phyloP scores from a whole-genome alignment of 2,797 vertebrate species.

The Centropyge bicolor region DNA sequence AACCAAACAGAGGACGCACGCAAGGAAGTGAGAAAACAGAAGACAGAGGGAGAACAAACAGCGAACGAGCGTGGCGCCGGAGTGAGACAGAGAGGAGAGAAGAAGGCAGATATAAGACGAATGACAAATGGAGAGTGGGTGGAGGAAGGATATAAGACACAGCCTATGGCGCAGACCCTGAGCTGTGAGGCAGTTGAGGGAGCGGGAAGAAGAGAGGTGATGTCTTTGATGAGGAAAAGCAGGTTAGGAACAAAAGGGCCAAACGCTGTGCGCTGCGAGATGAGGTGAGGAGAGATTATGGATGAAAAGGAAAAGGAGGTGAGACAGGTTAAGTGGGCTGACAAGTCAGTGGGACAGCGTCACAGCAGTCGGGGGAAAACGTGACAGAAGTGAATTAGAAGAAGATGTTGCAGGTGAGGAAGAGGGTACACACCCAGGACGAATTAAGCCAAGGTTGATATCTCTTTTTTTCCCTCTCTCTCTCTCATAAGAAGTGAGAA shows the following conservation, averaged over 20 bases:
- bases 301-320: conserved; percentile 48
- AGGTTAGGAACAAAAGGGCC: conserved; percentile 42
- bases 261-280: conserved; percentile 4
- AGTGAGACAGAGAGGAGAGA: conserved; percentile 23
- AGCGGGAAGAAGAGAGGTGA: conserved; percentile 18
- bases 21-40: conserved; percentile 26
- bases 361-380: not conserved
- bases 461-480: not conserved
- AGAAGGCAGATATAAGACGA: conserved; percentile 18
- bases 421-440: conserved; percentile 23
- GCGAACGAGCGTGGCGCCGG: not conserved
- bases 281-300: conserved; percentile 44
- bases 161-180: conserved; percentile 36
- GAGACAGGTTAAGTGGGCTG: conserved; percentile 47
- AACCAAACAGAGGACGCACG: conserved; percentile 9
- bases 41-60: conserved; percentile 38
- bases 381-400: conserved; percentile 45
- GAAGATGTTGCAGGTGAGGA: conserved; percentile 17
- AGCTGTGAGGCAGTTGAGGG: conserved; percentile 22
- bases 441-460: conserved; percentile 23
- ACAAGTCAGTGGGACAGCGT: conserved; percentile 44
- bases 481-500: conserved; percentile 14
- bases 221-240: conserved; percentile 56
- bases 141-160: conserved; percentile 28
- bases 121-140: conserved; percentile 39